A percentile compares a stretch with the other conserved stretches of the same genome.
Conservation (phyloP, 35 echinoderm and acorn worm species). For the Diadema setosum region DNA sequence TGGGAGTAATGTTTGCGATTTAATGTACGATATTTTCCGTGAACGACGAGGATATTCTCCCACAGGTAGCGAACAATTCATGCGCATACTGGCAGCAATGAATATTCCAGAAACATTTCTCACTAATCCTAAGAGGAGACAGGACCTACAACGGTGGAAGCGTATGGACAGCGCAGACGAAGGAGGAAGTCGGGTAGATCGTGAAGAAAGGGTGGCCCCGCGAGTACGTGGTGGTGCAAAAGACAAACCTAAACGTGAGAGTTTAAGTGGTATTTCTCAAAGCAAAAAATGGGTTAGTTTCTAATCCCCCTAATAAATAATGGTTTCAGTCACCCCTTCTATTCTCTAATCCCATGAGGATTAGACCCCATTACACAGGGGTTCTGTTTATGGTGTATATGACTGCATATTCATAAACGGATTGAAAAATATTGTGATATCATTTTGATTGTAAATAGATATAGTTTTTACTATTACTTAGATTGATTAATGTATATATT, state of each 20-base stretch:
- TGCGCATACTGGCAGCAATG: background rate
- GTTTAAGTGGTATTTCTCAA: background rate
- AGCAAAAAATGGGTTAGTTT: background rate
- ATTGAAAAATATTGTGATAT: no score
- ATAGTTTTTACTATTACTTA: no score
- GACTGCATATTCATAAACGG: no score
- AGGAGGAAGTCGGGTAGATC: background rate
- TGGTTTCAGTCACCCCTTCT: background rate
- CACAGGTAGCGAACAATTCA: constrained; percentile 18
- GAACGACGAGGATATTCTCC: constrained; percentile 14
- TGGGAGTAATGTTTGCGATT: constrained; percentile 19
- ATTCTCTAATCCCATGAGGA: no score
- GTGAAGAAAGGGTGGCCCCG: background rate
- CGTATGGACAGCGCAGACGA: background rate
- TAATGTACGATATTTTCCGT: constrained; percentile 33
- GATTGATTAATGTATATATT: no score
- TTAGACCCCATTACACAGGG: no score
- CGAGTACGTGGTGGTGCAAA: background rate
- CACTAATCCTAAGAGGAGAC: background rate
- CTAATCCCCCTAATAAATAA: background rate
- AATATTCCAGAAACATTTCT: constrained; percentile 38
- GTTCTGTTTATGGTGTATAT: no score
- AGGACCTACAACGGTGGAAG: constrained; percentile 6
- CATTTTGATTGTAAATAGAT: no score
- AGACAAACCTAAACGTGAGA: background rate